These are phyloP conservation scores for Sarcophaga carnaria DNA, from an alignment of 2,888 invertebrate genomes.

Conservation along the genomic window DNA sequence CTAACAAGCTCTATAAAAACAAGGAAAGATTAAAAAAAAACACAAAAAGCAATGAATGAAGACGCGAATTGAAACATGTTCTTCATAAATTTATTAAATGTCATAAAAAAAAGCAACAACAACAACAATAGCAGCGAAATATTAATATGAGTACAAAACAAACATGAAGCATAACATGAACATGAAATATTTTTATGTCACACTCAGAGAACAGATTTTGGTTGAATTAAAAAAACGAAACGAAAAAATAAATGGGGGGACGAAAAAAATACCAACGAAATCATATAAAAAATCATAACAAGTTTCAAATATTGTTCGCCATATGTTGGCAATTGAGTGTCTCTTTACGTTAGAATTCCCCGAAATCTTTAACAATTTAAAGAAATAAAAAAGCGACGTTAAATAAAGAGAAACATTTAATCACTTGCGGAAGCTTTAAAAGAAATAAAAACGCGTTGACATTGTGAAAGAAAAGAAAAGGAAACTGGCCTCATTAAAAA, in stretches of 20 bases:
- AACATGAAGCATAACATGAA: not conserved
- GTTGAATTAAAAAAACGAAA: constrained; percentile 6
- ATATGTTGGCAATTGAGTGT: constrained; percentile 15
- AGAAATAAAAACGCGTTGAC: constrained; percentile 19
- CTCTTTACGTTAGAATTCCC: constrained; percentile 46
- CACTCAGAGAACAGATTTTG: constrained; percentile 34
- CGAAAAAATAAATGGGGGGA: not conserved
- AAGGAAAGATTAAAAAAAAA: not conserved
- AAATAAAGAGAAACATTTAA: constrained; percentile 26
- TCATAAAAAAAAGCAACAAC: constrained; percentile 33
- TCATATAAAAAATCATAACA: constrained; percentile 26
- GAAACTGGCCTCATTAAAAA: constrained; percentile 60
- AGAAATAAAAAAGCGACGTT: not conserved
- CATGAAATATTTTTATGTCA: constrained; percentile 29
- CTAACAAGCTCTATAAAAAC: too few species aligned
- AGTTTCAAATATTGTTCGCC: constrained; percentile 33
- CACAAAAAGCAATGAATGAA: constrained; percentile 13
- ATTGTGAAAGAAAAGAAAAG: constrained; percentile 34
- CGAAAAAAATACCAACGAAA: not conserved
- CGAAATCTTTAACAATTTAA: constrained; percentile 42
- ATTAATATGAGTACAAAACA: not conserved
- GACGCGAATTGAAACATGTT: constrained; percentile 51
- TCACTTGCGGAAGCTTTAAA: constrained; percentile 55
- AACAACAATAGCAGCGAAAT: not conserved
- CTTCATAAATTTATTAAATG: constrained; percentile 37